Percentiles rank a stretch among this genome's conserved stretches.
phyloP scores from a whole-genome alignment of 1,140 invertebrate species.

The Diuraphis noxia region DNA sequence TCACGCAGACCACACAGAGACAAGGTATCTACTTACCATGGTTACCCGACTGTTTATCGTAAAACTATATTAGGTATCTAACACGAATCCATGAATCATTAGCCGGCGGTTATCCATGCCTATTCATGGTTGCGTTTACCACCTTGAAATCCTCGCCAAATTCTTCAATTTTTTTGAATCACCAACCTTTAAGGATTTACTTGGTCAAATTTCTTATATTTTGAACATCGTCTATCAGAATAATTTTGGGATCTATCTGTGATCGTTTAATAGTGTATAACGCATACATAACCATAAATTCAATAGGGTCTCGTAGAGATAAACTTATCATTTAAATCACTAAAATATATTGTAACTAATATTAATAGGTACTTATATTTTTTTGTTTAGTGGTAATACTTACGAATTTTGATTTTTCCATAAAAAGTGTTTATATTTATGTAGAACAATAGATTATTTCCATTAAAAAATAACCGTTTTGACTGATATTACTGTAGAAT shows the following conservation, averaged over 20 bases:
- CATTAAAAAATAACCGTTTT: neutral
- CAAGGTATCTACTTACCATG: conserved; percentile 22
- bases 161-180: neutral
- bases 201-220: neutral
- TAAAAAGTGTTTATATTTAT: neutral
- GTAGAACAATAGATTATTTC: neutral
- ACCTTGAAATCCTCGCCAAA: accelerated
- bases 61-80: neutral
- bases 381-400: neutral
- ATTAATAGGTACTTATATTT: neutral
- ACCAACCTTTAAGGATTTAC: neutral
- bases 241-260: neutral
- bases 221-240: neutral
- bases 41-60: neutral
- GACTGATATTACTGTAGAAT: neutral
- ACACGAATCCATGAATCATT: neutral
- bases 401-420: neutral
- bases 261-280: neutral
- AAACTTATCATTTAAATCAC: neutral
- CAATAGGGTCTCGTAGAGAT: neutral
- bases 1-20: conserved; percentile 43
- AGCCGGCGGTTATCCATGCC: neutral
- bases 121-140: neutral
- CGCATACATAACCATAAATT: neutral
- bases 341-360: neutral